Evolutionary conservation across 2,113 vertebrate species (phyloP), one percentile per base, ranked within the genome.

Genomic region (Leptobrachium ailaonicum): DNA sequence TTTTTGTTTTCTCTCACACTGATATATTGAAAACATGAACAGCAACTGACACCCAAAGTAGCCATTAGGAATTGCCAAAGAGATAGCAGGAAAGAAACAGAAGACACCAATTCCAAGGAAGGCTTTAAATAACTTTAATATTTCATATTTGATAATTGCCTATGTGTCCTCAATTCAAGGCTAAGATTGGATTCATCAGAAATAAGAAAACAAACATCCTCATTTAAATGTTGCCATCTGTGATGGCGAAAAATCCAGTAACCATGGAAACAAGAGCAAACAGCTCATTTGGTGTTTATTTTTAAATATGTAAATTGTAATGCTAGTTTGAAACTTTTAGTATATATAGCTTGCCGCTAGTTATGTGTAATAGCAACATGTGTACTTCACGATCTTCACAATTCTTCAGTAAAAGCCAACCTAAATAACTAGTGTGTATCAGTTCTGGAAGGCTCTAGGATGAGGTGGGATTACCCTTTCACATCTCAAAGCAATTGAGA

Each of bases 211-310:
- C 20, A 53, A 64, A 14, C 12, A 60, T 71, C 62, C 63, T 79
- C 53, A 53, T 64, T 79, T 44, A 72, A 53, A 79, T 72, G 66
- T 68, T 77, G 45, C 75, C 66, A 70, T 77, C 75, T 77, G 68
- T 64, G 69, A 64, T 50, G 5, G 60, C 44, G 40, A 53, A 64
- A 11, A 64, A 53, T 56, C 50, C 58, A 50, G 77, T 72, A 71
- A 41, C 58, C 62, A 54, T 53, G 58, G 77, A 41, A 79, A 79
- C 56, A 54, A 2, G 6, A 42, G 69, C 71, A 56, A 79, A 50
- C 77, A 63, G 56, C 77, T 79, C 32, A 72, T 45, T 8, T 41
- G 43, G 32, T 66, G 44, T 66, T 79, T 71, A 62, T 63, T 72
- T 32, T 41, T 72, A 54, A 45, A 64, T 14, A 68, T 76, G 40